Percentiles rank a stretch among this genome's conserved stretches.
Evolutionary conservation across 2,797 vertebrate genomes (phyloP).

Genomic region (Acrossocheilus fasciatus): DNA sequence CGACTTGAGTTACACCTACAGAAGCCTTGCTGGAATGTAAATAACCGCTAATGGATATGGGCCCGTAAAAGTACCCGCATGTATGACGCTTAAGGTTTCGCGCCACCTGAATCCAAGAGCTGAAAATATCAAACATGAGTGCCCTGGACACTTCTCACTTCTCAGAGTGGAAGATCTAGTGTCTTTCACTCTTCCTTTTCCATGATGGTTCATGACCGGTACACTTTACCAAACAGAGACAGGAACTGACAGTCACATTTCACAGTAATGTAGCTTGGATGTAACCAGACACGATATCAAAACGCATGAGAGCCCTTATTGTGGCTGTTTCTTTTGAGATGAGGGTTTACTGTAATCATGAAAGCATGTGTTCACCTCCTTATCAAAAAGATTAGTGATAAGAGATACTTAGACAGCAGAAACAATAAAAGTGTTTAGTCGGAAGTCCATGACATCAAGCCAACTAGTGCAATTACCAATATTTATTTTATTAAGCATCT

Average conservation of each 20-base stretch:
- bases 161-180: constrained; percentile 63
- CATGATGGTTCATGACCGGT: constrained; percentile 65
- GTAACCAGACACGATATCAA: constrained; percentile 64
- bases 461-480: background rate
- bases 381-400: constrained; percentile 54
- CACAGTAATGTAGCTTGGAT: constrained; percentile 55
- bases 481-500: background rate
- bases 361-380: constrained; percentile 44
- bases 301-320: constrained; percentile 57
- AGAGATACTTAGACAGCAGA: background rate
- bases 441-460: background rate
- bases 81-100: constrained; percentile 70
- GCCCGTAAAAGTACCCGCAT: constrained; percentile 76
- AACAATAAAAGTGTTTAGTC: background rate
- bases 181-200: constrained; percentile 63
- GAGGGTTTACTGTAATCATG: constrained; percentile 53
- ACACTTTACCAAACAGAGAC: constrained; percentile 67
- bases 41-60: constrained; percentile 75
- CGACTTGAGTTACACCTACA: constrained; percentile 30
- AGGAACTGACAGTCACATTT: constrained; percentile 56
- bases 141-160: constrained; percentile 72
- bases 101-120: constrained; percentile 72
- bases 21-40: constrained; percentile 67
- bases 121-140: constrained; percentile 72
- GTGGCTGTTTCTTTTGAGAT: constrained; percentile 49